These are phyloP conservation scores for Drosophila peninsularis DNA, from an alignment of 2,888 invertebrate genomes.

Conservation along the genomic window DNA sequence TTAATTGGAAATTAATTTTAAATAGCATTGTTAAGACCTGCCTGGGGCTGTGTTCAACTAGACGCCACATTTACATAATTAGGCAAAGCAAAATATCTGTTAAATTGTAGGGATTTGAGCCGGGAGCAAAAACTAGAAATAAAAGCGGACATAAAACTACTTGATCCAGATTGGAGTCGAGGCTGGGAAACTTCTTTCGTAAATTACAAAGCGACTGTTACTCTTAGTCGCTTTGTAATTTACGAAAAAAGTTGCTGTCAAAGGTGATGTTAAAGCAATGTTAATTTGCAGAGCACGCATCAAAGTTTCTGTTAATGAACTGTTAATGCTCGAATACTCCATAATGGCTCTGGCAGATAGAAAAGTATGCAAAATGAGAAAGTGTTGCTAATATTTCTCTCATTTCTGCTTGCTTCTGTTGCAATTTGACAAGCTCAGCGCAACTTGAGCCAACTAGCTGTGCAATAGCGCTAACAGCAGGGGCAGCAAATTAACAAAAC, in stretches of 20 bases:
- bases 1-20: slow-evolving; percentile 77
- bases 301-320: background rate
- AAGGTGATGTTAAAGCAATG: background rate
- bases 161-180: slow-evolving; percentile 3
- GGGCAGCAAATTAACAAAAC: slow-evolving; percentile 68
- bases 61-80: slow-evolving; percentile 64
- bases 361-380: background rate
- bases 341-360: background rate
- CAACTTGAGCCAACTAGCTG: slow-evolving; percentile 34
- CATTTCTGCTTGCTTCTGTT: slow-evolving; percentile 14
- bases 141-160: slow-evolving; percentile 18
- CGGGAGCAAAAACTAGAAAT: slow-evolving; percentile 27
- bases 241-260: too few species aligned
- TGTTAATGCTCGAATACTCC: background rate
- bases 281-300: background rate
- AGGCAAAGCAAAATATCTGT: slow-evolving; percentile 52
- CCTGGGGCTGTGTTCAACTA: slow-evolving; percentile 9
- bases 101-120: slow-evolving; percentile 47
- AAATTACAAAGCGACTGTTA: background rate
- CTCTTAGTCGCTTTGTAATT: too few species aligned
- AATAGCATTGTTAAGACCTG: slow-evolving; percentile 60
- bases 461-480: slow-evolving; percentile 24
- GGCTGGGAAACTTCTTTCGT: too few species aligned
- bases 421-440: slow-evolving; percentile 31
- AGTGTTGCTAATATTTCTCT: slow-evolving; percentile 37